Evolutionary conservation across 2,113 vertebrate species (phyloP), one percentile per base, ranked within the genome.

Genomic region (Pluvialis apricaria): DNA sequence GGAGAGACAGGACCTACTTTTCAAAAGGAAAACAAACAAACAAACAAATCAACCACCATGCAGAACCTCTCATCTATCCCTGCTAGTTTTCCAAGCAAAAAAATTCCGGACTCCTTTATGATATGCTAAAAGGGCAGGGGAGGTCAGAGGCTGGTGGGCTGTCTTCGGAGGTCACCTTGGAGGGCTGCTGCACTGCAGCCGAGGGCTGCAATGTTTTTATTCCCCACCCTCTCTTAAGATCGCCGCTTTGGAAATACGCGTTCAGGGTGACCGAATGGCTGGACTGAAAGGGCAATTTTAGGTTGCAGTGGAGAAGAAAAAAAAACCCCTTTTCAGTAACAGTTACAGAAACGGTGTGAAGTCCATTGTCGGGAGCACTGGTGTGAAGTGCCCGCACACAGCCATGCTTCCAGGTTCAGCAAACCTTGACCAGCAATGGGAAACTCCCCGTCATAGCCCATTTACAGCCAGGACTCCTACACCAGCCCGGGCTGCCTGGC

Each of bases 11-110:
- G 69, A 28, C 61, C 44, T 62, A 51, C 10, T 16, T 84, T 83
- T 81, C 2, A 3, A 71, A 81, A 82, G 24, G 36, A 86, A 95
- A 95, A 70, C 76, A 94, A 96, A 86, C 40, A 90, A 95, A 86
- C 15, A 58, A 89, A 78, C 71, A 38, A 64, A 64, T 31, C 5
- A 15, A 64, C 34, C 5, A 15, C 44, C 0, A 0, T 13, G n/a
- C 78, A 81, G 95, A 92, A 71, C 14, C 10, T 90, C 61, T 79
- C 47, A 38, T 51, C n/a, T 80, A 14, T 54, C 16, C n/a, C 52
- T 42, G 10, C 42, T 49, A 34, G 13, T 68, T 93, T 94, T 86
- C 38, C 86, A 93, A 80, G 34, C 40, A 28, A 78, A 86, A 62
- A 32, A 36, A 72, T 10, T 84, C 51, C 68, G 45, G 60, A 66